Evolutionary conservation across 2,113 vertebrate genomes (phyloP), one percentile per base, ranked within the genome.

Genomic region (Tetrax tetrax): DNA sequence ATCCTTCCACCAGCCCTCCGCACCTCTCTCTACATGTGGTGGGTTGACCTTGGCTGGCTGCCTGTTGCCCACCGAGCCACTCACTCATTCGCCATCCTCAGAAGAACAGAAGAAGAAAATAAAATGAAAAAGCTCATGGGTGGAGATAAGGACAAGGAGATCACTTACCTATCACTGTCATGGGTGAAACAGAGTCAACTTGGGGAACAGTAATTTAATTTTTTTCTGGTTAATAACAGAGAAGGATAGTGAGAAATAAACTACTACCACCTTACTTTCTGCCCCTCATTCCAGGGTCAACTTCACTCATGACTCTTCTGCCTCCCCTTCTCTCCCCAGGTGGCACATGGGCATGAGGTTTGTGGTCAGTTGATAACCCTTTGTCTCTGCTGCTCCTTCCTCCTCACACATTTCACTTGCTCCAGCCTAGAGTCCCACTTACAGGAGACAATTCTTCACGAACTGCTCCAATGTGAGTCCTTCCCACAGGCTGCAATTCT

Each of bases 301-400:
- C 45, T 65, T 84, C 38, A 56, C 4, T 64, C n/a, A 7, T 1
- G 0, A 24, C 27, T 80, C 41, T 54, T 63, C 18, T 12, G 45
- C 6, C 9, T 66, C 33, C 8, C 12, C 6, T 8, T 22, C 22
- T 1, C 11, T 65, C 35, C 16, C 7, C 4, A 3, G 1, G 8
- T 43, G 47, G 31, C 66, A 38, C 14, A 23, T 29, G 20, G 25
- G 31, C 69, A 51, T 53, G 27, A 8, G 8, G 4, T 3, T 1
- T 60, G 17, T 25, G 12, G 3, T 56, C 64, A 38, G 9, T 14
- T 50, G 41, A 23, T 25, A 75, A 43, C 8, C 37, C 11, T 56
- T 53, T 15, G 33, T 31, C 18, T 72, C n/a, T 41, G 20, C 20
- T 71, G 14, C n/a, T 81, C 12, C 50, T 70, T 68, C 59, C 15